Evolutionary conservation across 2,888 invertebrate species (phyloP).

Genomic region (Drosophila multiciliata): DNA sequence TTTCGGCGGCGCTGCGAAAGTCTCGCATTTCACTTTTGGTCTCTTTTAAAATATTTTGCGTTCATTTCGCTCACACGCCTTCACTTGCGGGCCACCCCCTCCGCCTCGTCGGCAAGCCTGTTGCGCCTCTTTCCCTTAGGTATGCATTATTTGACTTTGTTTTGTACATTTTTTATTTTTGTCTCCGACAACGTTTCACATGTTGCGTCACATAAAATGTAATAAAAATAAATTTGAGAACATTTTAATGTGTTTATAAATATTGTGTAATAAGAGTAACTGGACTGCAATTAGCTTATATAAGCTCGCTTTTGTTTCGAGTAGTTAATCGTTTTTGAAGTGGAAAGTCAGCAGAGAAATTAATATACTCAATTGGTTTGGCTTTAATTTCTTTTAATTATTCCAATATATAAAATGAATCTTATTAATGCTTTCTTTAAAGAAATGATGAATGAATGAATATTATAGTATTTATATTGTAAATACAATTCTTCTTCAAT

Average conservation of each 20-base stretch:
- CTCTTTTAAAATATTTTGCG: constrained; percentile 27
- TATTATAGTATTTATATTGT: not conserved
- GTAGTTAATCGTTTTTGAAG: not conserved
- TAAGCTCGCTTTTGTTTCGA: not conserved
- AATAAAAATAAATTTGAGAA: constrained; percentile 2
- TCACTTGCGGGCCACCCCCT: constrained; percentile 18
- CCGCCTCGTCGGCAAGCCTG: constrained; percentile 43
- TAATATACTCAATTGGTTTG: not conserved
- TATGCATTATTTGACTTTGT: constrained; percentile 38
- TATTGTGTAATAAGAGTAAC: not conserved
- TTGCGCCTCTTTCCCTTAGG: constrained; percentile 56
- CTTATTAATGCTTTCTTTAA: not conserved
- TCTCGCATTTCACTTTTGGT: constrained; percentile 19
- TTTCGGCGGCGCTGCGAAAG: constrained; percentile 45
- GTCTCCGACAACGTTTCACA: constrained; percentile 23
- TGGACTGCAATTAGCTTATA: not conserved
- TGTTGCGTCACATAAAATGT: constrained; percentile 23
- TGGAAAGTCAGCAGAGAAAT: not conserved
- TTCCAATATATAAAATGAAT: not conserved
- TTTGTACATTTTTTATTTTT: constrained; percentile 12
- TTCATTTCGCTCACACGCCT: constrained; percentile 35
- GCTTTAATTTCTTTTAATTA: not conserved
- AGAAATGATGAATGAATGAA: not conserved
- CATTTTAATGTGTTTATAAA: not conserved
- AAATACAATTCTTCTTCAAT: not conserved